These are phyloP conservation scores for Heliothis peltigera DNA, from an alignment of 2,888 invertebrate genomes.

Conservation along the genomic window DNA sequence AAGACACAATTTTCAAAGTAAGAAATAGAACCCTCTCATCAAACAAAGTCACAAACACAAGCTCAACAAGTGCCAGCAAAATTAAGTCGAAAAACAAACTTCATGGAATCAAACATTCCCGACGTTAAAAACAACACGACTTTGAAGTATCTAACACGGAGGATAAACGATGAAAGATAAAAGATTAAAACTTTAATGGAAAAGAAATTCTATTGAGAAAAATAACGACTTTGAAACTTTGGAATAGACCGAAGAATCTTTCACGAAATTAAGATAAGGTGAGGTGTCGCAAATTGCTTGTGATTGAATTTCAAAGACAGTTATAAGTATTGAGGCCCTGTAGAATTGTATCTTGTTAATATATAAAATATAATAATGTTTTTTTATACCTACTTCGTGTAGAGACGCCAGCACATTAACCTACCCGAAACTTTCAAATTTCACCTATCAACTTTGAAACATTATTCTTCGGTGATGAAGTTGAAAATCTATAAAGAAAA, in stretches of 20 bases:
- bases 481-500: too few species aligned
- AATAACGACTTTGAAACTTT: slow-evolving; percentile 2
- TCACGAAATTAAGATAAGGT: not conserved
- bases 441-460: too few species aligned
- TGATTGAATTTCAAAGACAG: not conserved
- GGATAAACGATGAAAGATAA: not conserved
- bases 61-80: slow-evolving; percentile 20
- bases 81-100: slow-evolving; percentile 13
- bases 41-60: slow-evolving; percentile 6
- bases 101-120: slow-evolving; percentile 15
- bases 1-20: not conserved
- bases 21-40: not conserved
- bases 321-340: not conserved
- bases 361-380: too few species aligned
- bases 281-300: not conserved
- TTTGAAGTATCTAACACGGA: not conserved
- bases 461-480: too few species aligned
- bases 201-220: slow-evolving; percentile 4
- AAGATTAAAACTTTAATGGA: slow-evolving; percentile 32
- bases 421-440: too few species aligned
- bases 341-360: not conserved
- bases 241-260: not conserved
- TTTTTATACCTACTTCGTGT: not conserved
- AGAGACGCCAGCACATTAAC: too few species aligned
- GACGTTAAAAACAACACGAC: slow-evolving; percentile 10